Percentiles rank a stretch among this genome's conserved stretches.
These are phyloP conservation scores for Cheiracanthium punctorium DNA, from an alignment of 2,888 invertebrate genomes.

Conservation along the genomic window DNA sequence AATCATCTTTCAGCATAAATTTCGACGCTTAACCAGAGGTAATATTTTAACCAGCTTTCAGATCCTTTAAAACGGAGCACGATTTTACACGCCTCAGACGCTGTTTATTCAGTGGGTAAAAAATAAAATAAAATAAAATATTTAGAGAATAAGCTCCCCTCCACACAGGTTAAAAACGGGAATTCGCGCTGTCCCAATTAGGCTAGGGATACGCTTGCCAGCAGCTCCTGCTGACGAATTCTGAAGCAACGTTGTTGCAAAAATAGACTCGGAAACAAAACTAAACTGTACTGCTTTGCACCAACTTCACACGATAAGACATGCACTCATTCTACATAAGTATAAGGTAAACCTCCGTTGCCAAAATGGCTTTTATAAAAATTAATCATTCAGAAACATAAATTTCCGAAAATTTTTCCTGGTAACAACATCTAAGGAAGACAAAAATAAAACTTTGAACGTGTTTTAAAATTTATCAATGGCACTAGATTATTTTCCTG, in stretches of 20 bases:
- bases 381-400: too few species aligned
- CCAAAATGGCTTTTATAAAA: too few species aligned
- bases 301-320: background rate
- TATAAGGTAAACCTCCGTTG: too few species aligned
- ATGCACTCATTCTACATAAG: background rate
- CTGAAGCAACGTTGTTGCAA: slow-evolving; percentile 36
- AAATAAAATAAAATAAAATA: slow-evolving; percentile 32
- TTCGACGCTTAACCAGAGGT: background rate
- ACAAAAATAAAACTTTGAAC: too few species aligned
- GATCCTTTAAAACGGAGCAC: background rate
- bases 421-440: too few species aligned
- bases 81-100: background rate
- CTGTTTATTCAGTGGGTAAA: slow-evolving; percentile 60
- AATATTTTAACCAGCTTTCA: background rate
- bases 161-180: slow-evolving; percentile 14
- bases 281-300: background rate
- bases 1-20: background rate
- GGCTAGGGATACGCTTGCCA: slow-evolving; percentile 23
- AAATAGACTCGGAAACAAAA: slow-evolving; percentile 47
- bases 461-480: too few species aligned
- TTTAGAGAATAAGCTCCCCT: slow-evolving; percentile 33
- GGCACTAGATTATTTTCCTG: too few species aligned
- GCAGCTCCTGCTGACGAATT: slow-evolving; percentile 57
- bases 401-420: too few species aligned
- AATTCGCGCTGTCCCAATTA: slow-evolving; percentile 44